Percentiles rank a stretch among this genome's conserved stretches.
Conservation (phyloP, 2,888 invertebrate genomes). For the Lochmaea capreae region DNA sequence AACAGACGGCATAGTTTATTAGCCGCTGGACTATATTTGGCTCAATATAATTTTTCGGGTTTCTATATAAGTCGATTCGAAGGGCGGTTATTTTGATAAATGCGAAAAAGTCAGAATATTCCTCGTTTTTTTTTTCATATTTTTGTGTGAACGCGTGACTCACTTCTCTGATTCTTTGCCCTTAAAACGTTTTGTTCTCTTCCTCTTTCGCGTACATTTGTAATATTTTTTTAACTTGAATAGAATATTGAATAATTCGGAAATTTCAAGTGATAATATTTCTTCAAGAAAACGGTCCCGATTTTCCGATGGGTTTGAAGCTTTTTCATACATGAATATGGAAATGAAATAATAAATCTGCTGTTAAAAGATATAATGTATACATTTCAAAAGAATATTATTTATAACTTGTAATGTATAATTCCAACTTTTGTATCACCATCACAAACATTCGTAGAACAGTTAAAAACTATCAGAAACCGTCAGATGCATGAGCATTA, state of each 20-base stretch:
- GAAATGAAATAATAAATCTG: constrained; percentile 18
- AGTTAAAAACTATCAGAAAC: too few species aligned
- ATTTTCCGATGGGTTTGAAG: constrained; percentile 3
- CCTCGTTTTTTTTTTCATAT: constrained; percentile 52
- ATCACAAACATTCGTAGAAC: too few species aligned
- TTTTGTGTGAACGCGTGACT: constrained; percentile 56
- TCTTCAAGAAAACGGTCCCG: constrained; percentile 17
- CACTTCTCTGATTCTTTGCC: constrained; percentile 51
- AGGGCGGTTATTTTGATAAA: constrained; percentile 56
- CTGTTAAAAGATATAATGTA: constrained; percentile 1
- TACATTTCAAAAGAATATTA: neutral
- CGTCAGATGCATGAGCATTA: too few species aligned
- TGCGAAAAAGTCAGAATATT: constrained; percentile 59
- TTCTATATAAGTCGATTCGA: constrained; percentile 47
- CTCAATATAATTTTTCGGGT: constrained; percentile 35
- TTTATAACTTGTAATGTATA: too few species aligned
- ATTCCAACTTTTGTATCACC: too few species aligned
- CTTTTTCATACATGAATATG: neutral
- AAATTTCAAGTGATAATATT: constrained; percentile 34
- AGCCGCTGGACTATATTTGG: constrained; percentile 23
- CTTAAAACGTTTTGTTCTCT: constrained; percentile 50
- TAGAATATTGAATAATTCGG: constrained; percentile 32
- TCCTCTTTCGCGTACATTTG: constrained; percentile 39
- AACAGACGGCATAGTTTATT: neutral
- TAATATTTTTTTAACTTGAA: constrained; percentile 14